phyloP scores from a whole-genome alignment of 2,797 vertebrate species.

The Falco novaeseelandiae region DNA sequence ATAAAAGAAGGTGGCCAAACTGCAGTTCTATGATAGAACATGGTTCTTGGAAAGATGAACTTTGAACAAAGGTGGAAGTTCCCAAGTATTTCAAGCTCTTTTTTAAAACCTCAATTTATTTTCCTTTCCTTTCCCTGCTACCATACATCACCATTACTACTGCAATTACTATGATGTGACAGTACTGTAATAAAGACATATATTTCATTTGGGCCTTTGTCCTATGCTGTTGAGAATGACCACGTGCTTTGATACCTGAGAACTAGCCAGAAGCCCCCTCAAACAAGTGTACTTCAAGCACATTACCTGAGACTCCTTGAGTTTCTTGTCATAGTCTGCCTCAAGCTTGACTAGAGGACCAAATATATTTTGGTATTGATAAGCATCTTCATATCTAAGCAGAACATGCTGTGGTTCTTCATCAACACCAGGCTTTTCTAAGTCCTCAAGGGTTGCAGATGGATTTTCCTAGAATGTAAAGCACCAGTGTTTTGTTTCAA shows the following conservation, averaged over 20 bases:
- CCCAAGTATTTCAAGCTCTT: background rate
- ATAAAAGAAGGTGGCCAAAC: background rate
- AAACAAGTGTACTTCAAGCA: background rate
- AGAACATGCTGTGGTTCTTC: slow-evolving; percentile 98
- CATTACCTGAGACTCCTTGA: slow-evolving; percentile 97
- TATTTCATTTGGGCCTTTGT: background rate
- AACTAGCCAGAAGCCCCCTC: background rate
- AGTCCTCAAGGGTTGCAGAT: slow-evolving; percentile 93
- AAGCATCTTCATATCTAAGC: slow-evolving; percentile 97
- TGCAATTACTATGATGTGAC: background rate
- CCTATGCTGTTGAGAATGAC: background rate
- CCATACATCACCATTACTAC: background rate
- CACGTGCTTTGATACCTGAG: background rate
- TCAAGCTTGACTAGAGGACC: slow-evolving; percentile 98
- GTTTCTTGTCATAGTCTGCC: slow-evolving; percentile 98
- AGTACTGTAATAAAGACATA: background rate
- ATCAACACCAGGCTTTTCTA: slow-evolving; percentile 98
- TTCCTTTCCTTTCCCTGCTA: background rate
- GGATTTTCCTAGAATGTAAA: slow-evolving; percentile 89
- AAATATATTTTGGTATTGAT: slow-evolving; percentile 99
- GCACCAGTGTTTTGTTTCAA: background rate
- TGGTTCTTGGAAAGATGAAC: background rate
- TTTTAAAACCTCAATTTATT: background rate
- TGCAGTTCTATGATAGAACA: fast-evolving
- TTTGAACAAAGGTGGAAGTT: background rate